A percentile compares a stretch with the other conserved stretches of the same genome.
phyloP scores from a whole-genome alignment of 2,888 invertebrate species.

The Euplagia quadripunctaria region DNA sequence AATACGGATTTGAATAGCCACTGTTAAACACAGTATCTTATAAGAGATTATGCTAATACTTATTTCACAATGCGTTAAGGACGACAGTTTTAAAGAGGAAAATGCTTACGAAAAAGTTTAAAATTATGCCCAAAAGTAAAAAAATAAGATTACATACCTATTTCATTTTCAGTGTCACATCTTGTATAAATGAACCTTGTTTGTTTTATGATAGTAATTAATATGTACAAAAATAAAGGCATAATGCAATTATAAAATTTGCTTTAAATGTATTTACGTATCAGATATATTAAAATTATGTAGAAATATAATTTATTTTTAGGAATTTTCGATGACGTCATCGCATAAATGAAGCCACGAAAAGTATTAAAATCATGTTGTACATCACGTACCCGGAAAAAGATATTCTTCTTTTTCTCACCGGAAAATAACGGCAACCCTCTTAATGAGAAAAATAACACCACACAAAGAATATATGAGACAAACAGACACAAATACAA shows the following conservation, averaged over 20 bases:
- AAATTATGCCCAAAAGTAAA: neutral
- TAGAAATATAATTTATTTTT: no score
- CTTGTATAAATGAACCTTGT: neutral
- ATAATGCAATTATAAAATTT: no score
- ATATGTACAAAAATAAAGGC: no score
- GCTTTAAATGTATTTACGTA: no score
- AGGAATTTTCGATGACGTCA: neutral
- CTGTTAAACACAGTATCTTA: neutral
- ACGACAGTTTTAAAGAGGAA: neutral
- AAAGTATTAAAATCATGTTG: neutral
- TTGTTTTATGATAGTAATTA: neutral
- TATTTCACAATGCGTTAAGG: neutral
- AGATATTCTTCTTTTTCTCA: neutral
- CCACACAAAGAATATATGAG: neutral
- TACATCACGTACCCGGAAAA: neutral
- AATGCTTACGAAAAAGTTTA: neutral
- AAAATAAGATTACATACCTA: neutral
- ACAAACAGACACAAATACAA: constrained; percentile 18
- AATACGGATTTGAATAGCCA: neutral
- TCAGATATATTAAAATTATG: no score
- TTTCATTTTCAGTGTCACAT: no score
- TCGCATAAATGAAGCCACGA: neutral
- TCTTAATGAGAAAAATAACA: neutral
- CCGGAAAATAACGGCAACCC: neutral
- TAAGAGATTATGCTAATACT: constrained; percentile 9